Evolutionary conservation across 2,797 vertebrate species (phyloP), one percentile per base, ranked within the genome.

Genomic region (Acrossocheilus fasciatus): DNA sequence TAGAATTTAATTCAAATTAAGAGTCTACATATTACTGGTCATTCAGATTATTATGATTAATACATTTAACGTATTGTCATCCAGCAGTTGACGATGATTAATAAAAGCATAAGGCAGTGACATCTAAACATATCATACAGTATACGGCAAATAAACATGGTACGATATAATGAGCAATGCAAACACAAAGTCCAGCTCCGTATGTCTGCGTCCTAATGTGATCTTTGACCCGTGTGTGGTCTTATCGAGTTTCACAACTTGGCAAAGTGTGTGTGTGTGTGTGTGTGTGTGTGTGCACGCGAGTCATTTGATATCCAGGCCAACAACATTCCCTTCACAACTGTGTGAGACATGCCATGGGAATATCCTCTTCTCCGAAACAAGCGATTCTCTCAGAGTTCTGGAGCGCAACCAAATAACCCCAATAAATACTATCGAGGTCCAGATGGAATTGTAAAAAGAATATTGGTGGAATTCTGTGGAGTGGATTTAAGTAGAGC

Each of bases 151-250:
- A 77, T 39, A 39, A 57, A 77, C 18, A 39, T n/a, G 50, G 6
- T 14, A 14, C 17, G 0, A 54, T 5, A 30, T 30, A 75, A 36
- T 12, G 26, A 52, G 47, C 26, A 52, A 76, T 12, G 6, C 73
- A 75, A 52, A 52, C 45, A 36, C 73, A 52, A 76, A 76, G 74
- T 76, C 47, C 74, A 75, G 26, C 73, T 52, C 26, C 11, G 47
- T 1, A 54, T 76, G 74, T 57, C 78, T 50, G 43, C 5, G 23
- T 41, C 66, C 47, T 54, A 11, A 72, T 6, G 7, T 72, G 81
- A 82, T 54, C 68, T 54, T 72, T 72, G 78, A 77, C 86, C 91
- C 78, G 62, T 79, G 87, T 73, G 89, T 86, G 90, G 91, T 91
- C 90, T 66, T 54, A 76, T 80, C 17, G 26, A 45, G 43, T 47